These are phyloP conservation scores for Antheraea pernyi DNA, from an alignment of 1,140 invertebrate species.

Conservation along the genomic window DNA sequence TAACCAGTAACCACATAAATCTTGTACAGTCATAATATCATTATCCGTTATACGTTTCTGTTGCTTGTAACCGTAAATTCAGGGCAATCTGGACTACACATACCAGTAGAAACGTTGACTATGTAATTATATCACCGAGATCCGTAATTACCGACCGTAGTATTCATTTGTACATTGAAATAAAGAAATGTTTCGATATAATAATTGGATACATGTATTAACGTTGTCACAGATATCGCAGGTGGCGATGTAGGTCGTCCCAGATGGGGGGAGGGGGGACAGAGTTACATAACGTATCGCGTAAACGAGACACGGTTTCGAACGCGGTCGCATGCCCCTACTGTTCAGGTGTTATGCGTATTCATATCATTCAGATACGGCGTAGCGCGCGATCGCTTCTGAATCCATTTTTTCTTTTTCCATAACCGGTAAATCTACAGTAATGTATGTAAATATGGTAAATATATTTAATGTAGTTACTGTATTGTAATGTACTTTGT, in stretches of 20 bases:
- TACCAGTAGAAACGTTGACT: too few relatives aligned
- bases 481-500: too few relatives aligned
- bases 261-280: not conserved
- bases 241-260: slow-evolving; percentile 9
- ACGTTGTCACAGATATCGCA: slow-evolving; percentile 4
- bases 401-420: not conserved
- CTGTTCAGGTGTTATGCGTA: not conserved
- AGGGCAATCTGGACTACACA: too few relatives aligned
- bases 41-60: too few relatives aligned
- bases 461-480: too few relatives aligned
- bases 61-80: too few relatives aligned
- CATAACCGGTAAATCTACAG: not conserved
- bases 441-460: too few relatives aligned
- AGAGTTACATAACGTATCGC: slow-evolving; percentile 6
- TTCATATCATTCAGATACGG: not conserved
- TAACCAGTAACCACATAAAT: too few relatives aligned
- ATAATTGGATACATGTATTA: not conserved
- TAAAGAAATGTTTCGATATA: not conserved
- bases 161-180: not conserved
- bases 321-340: slow-evolving; percentile 1
- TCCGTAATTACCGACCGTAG: not conserved
- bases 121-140: too few relatives aligned
- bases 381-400: not conserved
- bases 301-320: slow-evolving; percentile 7
- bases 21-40: too few relatives aligned